Percentiles rank a stretch among this genome's conserved stretches.
Conservation (phyloP, 1,140 invertebrate genomes). For the Drosophila lowei region DNA sequence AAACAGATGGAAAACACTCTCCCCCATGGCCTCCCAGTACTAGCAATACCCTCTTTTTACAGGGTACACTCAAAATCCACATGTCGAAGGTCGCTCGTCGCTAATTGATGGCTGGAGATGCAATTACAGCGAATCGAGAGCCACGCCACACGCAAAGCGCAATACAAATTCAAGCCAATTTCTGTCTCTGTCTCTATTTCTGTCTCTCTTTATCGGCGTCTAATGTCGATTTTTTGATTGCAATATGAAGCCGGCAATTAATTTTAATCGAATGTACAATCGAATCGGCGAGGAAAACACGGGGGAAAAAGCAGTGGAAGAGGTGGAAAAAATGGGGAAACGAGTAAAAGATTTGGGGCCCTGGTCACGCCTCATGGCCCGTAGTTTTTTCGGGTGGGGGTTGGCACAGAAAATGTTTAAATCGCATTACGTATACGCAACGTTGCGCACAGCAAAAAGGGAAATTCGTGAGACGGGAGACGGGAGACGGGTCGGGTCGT, state of each 20-base stretch:
- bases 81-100: constrained; percentile 30
- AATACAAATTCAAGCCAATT: constrained; percentile 44
- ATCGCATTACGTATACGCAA: constrained; percentile 77
- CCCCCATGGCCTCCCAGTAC: too few relatives aligned
- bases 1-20: too few relatives aligned
- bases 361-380: constrained; percentile 55
- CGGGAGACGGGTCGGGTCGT: too few relatives aligned
- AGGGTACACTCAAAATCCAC: neutral
- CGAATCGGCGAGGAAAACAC: constrained; percentile 9
- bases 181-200: constrained; percentile 17
- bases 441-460: constrained; percentile 57
- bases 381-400: constrained; percentile 39
- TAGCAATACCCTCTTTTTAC: too few relatives aligned
- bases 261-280: constrained; percentile 67
- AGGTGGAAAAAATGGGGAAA: neutral
- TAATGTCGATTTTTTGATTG: constrained; percentile 61
- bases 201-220: constrained; percentile 13
- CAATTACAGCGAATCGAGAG: constrained; percentile 17
- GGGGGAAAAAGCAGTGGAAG: too few relatives aligned
- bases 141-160: neutral
- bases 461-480: constrained; percentile 9
- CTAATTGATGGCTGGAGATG: constrained; percentile 45
- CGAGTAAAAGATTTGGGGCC: neutral
- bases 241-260: constrained; percentile 76
- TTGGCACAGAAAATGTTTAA: constrained; percentile 63